Evolutionary conservation across 2,797 vertebrate genomes (phyloP).

Genomic region (Gambelia wislizenii): DNA sequence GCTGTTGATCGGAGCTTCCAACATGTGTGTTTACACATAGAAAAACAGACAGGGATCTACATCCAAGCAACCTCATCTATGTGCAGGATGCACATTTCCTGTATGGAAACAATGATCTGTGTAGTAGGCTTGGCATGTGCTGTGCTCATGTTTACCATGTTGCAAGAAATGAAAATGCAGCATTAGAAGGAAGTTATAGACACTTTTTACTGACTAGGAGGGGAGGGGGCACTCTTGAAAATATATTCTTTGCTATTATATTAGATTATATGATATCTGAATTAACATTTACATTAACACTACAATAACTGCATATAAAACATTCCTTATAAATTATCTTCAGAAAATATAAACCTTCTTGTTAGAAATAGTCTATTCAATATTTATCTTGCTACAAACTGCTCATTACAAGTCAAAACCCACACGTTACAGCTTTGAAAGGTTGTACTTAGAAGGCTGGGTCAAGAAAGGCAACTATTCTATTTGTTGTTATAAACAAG

Average conservation of each 20-base stretch:
- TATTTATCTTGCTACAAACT: slow-evolving; percentile 54
- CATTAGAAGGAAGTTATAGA: slow-evolving; percentile 32
- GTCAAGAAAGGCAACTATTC: slow-evolving; percentile 50
- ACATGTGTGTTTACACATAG: background rate
- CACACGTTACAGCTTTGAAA: slow-evolving; percentile 18
- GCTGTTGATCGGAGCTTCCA: background rate
- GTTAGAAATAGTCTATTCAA: slow-evolving; percentile 49
- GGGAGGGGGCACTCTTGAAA: slow-evolving; percentile 22
- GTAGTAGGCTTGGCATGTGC: background rate
- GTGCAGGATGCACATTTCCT: background rate
- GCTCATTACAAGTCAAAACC: slow-evolving; percentile 6
- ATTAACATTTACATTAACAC: slow-evolving; percentile 39
- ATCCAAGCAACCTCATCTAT: background rate
- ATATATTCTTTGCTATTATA: slow-evolving; percentile 22
- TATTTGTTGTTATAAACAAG: slow-evolving; percentile 12
- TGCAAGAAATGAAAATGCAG: slow-evolving; percentile 39
- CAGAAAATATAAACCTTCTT: slow-evolving; percentile 65
- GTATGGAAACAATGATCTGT: slow-evolving; percentile 1
- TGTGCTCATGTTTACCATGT: background rate
- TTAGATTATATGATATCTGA: slow-evolving; percentile 47
- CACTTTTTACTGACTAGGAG: background rate
- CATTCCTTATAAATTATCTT: slow-evolving; percentile 62
- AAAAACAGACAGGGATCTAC: background rate
- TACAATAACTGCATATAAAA: slow-evolving; percentile 59
- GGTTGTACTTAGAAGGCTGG: slow-evolving; percentile 34